Evolutionary conservation across 2,888 invertebrate species (phyloP), one percentile per base, ranked within the genome.

Genomic region (Aleiodes alternator): DNA sequence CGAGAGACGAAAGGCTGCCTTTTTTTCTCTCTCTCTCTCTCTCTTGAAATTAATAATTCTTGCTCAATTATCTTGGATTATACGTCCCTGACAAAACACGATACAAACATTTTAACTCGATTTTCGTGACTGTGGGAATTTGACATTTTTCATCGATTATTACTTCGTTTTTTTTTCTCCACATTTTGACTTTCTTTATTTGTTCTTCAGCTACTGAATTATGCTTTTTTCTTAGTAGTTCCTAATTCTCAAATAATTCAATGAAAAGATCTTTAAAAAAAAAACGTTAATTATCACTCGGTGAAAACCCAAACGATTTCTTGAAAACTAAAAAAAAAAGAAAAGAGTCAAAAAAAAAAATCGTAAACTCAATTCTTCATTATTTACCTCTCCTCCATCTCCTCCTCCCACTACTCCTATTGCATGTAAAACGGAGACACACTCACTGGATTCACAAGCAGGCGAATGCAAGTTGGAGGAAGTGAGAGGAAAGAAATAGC

Each of bases 11-110:
- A 34, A 29, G 38, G 38, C 50, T 50, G 23, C 2, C 2, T 23
- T 23, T 23, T 23, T 23, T 23, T 23, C 2, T 23, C n/a, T n/a
- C n/a, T n/a, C n/a, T n/a, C n/a, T n/a, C n/a, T n/a, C n/a, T 23
- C 2, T 57, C 55, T 56, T 57, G 43, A 85, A 87, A 88, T 88
- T 87, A 88, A 85, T 85, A 85, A 86, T 82, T 79, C 43, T 16
- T 14, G 83, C 81, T 80, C 88, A 86, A 88, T 88, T 88, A 88
- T 86, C 84, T 73, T 78, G 72, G 51, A 76, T 76, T 76, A 76
- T 76, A 76, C 61, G 72, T 76, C 72, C 51, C 34, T 56, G 66
- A 68, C 29, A 55, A 55, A 64, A 43, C 59, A 69, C 61, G 51
- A 74, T 29, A 31, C 31, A 14, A 69, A 69, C 51, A 57, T 68